Evolutionary conservation across 2,113 vertebrate species (phyloP), one percentile per base, ranked within the genome.

Genomic region (Gadus chalcogrammus): DNA sequence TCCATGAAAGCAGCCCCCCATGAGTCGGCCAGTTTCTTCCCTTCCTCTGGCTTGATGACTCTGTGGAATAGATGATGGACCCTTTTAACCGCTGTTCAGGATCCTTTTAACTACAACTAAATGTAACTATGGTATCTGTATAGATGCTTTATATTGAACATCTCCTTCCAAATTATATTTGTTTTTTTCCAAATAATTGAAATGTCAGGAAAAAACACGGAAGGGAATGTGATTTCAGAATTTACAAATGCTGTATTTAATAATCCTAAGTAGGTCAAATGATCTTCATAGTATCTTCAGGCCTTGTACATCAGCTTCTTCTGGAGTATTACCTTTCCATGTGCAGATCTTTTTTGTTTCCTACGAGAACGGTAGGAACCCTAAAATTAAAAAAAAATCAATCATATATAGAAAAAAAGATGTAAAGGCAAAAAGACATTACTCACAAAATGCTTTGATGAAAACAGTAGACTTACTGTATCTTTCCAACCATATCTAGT

Each of bases 301-400:
- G 2, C 11, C 8, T n/a, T 9, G 13, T 28, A 55, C 15, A 68
- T 60, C 2, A 11, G 38, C 71, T 22, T n/a, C 20, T 35, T 22
- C 11, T 15, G 67, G 2, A 42, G 38, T 9, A 63, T 85, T 88
- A 95, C 92, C 93, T 94, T 88, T 94, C 88, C 87, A 92, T 90
- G 79, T 93, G 91, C 68, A 94, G 93, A 74, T 94, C 94, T 6
- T 91, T 94, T 91, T 95, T 94, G 88, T 95, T 95, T 65, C 94
- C 94, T 77, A 95, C 93, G 75, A 95, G 92, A 84, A 95, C 93
- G 79, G 94, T 91, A 0, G 94, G 94, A 73, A 94, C 86, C 74
- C 94, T 96, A 78, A 69, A 11, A 20, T 64, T 0, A 1, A 55
- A 27, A 0, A 48, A 28, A 53, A 15, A 27, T 42, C 3, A 67